Conservation (phyloP, 1,140 invertebrate species). For the Drosophila orosa region DNA sequence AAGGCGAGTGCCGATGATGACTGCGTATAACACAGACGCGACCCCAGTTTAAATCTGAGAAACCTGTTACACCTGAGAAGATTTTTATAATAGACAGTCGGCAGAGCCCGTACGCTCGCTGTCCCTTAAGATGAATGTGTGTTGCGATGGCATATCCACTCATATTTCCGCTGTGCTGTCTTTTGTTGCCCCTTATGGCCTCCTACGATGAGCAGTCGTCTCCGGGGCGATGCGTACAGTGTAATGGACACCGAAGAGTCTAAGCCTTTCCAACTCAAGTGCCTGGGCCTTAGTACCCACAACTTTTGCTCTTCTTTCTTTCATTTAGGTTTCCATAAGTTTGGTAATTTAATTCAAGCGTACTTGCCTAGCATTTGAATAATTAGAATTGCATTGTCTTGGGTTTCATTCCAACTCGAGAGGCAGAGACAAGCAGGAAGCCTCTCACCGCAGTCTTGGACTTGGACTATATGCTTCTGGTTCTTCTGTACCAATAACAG, state of each 20-base stretch:
- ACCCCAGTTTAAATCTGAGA: constrained; percentile 74
- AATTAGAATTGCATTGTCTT: constrained; percentile 80
- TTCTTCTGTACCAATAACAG: constrained; percentile 55
- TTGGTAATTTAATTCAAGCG: constrained; percentile 81
- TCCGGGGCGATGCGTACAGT: constrained; percentile 35
- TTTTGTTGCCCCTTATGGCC: constrained; percentile 42
- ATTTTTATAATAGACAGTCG: constrained; percentile 70
- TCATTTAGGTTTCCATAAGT: constrained; percentile 54
- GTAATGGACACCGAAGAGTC: constrained; percentile 52
- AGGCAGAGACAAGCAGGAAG: constrained; percentile 61
- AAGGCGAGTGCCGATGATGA: constrained; percentile 58
- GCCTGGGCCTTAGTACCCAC: constrained; percentile 32
- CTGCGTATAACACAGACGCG: constrained; percentile 49
- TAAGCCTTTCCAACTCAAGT: constrained; percentile 51
- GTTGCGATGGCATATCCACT: constrained; percentile 62
- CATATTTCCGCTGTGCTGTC: constrained; percentile 62
- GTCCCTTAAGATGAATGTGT: constrained; percentile 14
- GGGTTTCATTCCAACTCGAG: constrained; percentile 53
- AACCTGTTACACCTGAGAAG: constrained; percentile 82
- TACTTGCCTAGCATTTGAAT: constrained; percentile 67
- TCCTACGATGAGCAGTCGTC: constrained; percentile 3
- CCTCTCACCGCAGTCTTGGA: constrained; percentile 69
- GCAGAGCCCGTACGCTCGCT: constrained; percentile 11
- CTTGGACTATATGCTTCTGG: constrained; percentile 27
- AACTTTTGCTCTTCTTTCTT: constrained; percentile 65